A percentile compares a stretch with the other conserved stretches of the same genome.
These are phyloP conservation scores for Papilio aristodemus DNA, from an alignment of 1,140 invertebrate genomes.

Conservation along the genomic window DNA sequence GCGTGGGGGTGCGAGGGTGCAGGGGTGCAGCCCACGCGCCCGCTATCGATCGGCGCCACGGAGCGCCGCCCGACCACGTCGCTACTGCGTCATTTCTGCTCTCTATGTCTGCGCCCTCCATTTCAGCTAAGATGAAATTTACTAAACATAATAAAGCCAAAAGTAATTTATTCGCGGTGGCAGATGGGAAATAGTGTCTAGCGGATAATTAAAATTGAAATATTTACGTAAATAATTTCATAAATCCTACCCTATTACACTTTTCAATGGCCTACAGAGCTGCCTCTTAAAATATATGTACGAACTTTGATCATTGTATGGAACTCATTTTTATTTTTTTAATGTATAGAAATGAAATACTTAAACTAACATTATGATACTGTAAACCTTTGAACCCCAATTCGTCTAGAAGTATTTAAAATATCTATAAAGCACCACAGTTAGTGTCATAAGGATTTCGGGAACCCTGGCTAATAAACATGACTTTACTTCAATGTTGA, in stretches of 20 bases:
- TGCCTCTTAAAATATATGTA: too few relatives aligned
- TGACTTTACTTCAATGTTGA: background rate
- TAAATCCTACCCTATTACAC: too few relatives aligned
- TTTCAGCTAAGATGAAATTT: background rate
- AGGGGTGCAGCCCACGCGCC: conserved; percentile 59
- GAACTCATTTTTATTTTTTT: too few relatives aligned
- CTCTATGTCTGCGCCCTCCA: conserved; percentile 35
- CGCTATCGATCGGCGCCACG: conserved; percentile 62
- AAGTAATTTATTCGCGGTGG: background rate
- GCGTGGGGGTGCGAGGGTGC: conserved; percentile 41
- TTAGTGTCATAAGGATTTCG: background rate
- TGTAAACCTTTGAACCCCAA: too few relatives aligned
- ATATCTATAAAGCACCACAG: background rate
- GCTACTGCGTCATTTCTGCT: conserved; percentile 66
- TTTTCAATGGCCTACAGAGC: too few relatives aligned
- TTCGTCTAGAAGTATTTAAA: too few relatives aligned
- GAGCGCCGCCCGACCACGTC: conserved; percentile 62
- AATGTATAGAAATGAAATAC: too few relatives aligned
- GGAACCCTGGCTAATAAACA: background rate
- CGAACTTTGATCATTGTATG: too few relatives aligned
- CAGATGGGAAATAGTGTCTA: background rate
- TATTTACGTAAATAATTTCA: background rate
- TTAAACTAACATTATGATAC: too few relatives aligned
- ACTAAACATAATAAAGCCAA: background rate
- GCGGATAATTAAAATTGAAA: background rate